Base-by-base conservation (phyloP, 1,140 invertebrate species). In the Artemia franciscana region DNA sequence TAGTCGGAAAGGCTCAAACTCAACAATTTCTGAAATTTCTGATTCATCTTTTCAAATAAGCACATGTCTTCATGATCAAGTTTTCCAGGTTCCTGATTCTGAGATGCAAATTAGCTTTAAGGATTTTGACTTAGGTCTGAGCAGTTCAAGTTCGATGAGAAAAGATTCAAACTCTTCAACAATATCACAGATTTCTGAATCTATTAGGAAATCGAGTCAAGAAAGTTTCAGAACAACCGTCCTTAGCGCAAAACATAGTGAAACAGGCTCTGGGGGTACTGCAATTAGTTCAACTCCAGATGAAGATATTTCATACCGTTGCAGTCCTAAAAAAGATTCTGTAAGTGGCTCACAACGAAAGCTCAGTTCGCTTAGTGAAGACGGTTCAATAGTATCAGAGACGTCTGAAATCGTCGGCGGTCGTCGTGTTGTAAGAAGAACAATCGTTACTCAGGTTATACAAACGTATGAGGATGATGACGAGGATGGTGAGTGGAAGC, bases 401-500 rank as follows among this genome's bases (percentile, higher is more conserved):
- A 30, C 15, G 5, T 23, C 24, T 24, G 27, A 18, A 23, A 26
- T 51, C 2, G 60, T 39, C 24, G 26, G 61, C 18, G 24, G 15
- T 28, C 24, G 26, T 15, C 59, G 26, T 26, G 59, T 26, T 3
- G n/a, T 26, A 15, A 26, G 25, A 2, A 18, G 25, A 25, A 27
- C 18, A 28, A 60, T 24, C 15, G 25, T 18, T 24, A 24, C 23
- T 58, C 56, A 9, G 15, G 56, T 24, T 26, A 59, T 57, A 3
- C 27, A 51, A 26, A 26, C 61, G 56, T 24, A 27, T 60, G 27
- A 64, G 64, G 62, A 65, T 24, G 56, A 65, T 51, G 58, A 60
- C 26, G 26, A 67, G 9, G 64, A 65, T n/a, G 9, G 24, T 28
- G 15, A 68, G 66, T 60, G 60, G 26, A 63, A 67, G 61, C 26